Percentiles rank a stretch among this genome's conserved stretches.
Conservation (phyloP, 2,888 invertebrate species). For the Lasioglossum leucozonium region DNA sequence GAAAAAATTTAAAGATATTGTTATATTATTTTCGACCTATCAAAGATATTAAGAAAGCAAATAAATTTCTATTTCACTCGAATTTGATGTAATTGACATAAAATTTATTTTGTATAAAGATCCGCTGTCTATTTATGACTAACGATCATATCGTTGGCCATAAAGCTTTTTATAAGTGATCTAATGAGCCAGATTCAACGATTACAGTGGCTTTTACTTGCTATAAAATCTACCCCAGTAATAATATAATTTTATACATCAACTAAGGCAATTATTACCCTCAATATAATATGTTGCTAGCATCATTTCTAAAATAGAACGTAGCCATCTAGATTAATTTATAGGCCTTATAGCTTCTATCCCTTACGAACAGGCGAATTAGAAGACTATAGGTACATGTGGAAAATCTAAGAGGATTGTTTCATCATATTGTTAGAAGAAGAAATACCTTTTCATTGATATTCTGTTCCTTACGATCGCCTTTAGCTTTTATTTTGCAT, state of each 20-base stretch:
- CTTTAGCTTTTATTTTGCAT: background rate
- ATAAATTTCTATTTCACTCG: too few species aligned
- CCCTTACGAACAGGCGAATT: too few species aligned
- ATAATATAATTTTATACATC: background rate
- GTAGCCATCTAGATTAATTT: background rate
- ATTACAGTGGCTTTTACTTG: background rate
- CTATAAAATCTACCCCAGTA: background rate
- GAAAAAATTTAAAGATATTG: too few species aligned
- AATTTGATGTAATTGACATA: too few species aligned
- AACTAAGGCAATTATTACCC: background rate
- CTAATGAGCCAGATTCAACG: background rate
- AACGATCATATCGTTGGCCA: background rate
- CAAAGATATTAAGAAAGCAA: too few species aligned
- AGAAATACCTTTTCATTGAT: background rate
- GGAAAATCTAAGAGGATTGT: too few species aligned
- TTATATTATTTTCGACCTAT: too few species aligned
- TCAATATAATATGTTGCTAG: background rate
- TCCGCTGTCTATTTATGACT: too few species aligned
- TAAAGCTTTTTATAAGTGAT: background rate
- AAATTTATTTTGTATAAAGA: too few species aligned
- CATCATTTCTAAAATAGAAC: background rate
- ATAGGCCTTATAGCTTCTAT: too few species aligned
- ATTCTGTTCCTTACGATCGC: background rate
- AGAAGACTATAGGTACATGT: too few species aligned
- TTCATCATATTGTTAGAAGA: too few species aligned